Percentiles rank a stretch among this genome's conserved stretches.
phyloP scores from a whole-genome alignment of 1,140 invertebrate genomes.

The Telenomus remus region DNA sequence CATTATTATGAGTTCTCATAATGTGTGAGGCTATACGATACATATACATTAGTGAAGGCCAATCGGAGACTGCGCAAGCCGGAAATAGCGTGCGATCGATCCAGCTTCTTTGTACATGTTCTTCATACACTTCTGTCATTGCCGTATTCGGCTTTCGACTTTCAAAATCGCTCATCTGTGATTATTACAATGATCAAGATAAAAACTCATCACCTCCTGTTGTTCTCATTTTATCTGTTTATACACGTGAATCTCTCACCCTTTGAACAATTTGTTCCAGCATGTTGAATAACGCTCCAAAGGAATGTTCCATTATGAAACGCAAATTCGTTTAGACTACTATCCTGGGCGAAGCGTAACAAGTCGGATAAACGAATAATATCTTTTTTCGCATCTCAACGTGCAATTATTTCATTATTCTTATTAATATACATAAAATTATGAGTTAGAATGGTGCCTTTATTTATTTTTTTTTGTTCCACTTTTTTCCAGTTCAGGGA shows the following conservation, averaged over 20 bases:
- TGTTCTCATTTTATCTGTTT: not conserved
- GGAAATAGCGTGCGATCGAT: conserved; percentile 64
- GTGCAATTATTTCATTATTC: too few relatives aligned
- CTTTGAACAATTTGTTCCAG: not conserved
- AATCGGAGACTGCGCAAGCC: conserved; percentile 61
- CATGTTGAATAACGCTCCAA: not conserved
- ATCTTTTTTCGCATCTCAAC: not conserved
- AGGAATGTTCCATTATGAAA: conserved; percentile 1
- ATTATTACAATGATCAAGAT: not conserved
- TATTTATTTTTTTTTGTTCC: too few relatives aligned
- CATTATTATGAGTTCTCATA: conserved; percentile 42
- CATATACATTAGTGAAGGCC: conserved; percentile 47
- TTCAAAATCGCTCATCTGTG: conserved; percentile 35
- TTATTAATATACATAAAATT: too few relatives aligned
- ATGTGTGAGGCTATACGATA: conserved; percentile 44
- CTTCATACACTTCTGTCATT: conserved; percentile 51
- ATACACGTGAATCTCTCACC: too few relatives aligned
- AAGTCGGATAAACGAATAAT: not conserved
- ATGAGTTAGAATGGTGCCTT: too few relatives aligned
- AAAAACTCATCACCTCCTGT: conserved; percentile 12
- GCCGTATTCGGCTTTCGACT: conserved; percentile 45
- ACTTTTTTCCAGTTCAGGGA: too few relatives aligned
- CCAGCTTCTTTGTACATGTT: conserved; percentile 62
- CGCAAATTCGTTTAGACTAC: not conserved
- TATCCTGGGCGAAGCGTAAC: not conserved